phyloP scores from a whole-genome alignment of 2,888 invertebrate species.

The Coecobrya sp. region DNA sequence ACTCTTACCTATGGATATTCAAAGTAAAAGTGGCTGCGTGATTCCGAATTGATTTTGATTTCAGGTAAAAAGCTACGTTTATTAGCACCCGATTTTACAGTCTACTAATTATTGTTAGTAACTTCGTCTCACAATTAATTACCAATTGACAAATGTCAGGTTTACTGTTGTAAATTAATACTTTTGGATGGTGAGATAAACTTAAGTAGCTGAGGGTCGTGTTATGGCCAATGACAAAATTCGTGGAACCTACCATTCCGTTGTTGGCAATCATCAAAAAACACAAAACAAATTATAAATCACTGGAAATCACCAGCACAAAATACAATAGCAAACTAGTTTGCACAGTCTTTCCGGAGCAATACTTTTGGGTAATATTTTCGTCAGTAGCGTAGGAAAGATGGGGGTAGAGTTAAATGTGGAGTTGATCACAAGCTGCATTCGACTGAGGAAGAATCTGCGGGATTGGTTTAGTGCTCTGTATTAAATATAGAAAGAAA shows the following conservation, averaged over 20 bases:
- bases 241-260: slow-evolving; percentile 77
- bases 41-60: not conserved
- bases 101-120: not conserved
- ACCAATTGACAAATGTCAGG: slow-evolving; percentile 47
- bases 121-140: slow-evolving; percentile 2
- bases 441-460: too few species aligned
- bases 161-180: slow-evolving; percentile 74
- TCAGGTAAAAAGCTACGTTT: not conserved
- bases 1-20: not conserved
- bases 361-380: not conserved
- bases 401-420: not conserved
- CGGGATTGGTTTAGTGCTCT: too few species aligned
- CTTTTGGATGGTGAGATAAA: slow-evolving; percentile 69
- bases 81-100: not conserved
- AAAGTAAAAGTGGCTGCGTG: not conserved
- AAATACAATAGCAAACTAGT: not conserved
- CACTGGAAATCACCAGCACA: not conserved
- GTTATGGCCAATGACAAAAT: slow-evolving; percentile 35
- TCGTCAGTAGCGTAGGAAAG: not conserved
- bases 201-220: slow-evolving; percentile 21
- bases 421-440: not conserved
- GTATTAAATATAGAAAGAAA: too few species aligned
- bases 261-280: slow-evolving; percentile 65
- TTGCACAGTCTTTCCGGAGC: not conserved
- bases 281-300: not conserved